Base-by-base conservation (phyloP, 2,113 vertebrate genomes). In the Vombatus ursinus region DNA sequence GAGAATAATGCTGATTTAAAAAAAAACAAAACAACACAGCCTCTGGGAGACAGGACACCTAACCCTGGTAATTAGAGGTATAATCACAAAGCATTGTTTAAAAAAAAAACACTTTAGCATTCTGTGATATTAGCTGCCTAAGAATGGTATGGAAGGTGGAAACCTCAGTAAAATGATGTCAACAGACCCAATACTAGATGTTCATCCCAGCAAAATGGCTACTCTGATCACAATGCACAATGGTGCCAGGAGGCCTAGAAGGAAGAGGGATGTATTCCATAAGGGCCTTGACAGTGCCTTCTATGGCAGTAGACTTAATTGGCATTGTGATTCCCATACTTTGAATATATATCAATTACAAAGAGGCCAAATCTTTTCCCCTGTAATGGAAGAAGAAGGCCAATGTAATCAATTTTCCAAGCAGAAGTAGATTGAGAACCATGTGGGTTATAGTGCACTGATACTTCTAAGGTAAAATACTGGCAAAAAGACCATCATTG, bases 231-330 rank as follows among this genome's bases (percentile, higher is more conserved):
- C 57, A 77, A 77, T 77, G 37, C 68, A 77, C 68, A n/a, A 8
- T 77, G 37, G 4, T 22, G 4, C 14, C 1, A 0, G 31, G 14
- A 1, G 8, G 1, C 31, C 16, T 14, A 44, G 1, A n/a, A 25
- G 68, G 14, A 77, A 77, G 31, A 68, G 31, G 31, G 6, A n/a
- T 44, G 7, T n/a, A 77, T 77, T 77, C 16, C 68, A 77, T 77
- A 1, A 77, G 24, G 37, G 8, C 6, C 37, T n/a, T 44, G 57
- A 68, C 37, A 37, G 16, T 77, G 31, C 12, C 37, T 77, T 77
- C 37, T 19, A n/a, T n/a, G 37, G 31, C n/a, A 77, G 37, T 16
- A 77, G 37, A 77, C 8, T 77, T 77, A 77, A 77, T 0, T 77
- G 68, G 16, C 68, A 77, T 77, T 37, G 37, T 12, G n/a, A 68